These are phyloP conservation scores for Mystacides longicornis DNA, from an alignment of 2,888 invertebrate species.

Conservation along the genomic window DNA sequence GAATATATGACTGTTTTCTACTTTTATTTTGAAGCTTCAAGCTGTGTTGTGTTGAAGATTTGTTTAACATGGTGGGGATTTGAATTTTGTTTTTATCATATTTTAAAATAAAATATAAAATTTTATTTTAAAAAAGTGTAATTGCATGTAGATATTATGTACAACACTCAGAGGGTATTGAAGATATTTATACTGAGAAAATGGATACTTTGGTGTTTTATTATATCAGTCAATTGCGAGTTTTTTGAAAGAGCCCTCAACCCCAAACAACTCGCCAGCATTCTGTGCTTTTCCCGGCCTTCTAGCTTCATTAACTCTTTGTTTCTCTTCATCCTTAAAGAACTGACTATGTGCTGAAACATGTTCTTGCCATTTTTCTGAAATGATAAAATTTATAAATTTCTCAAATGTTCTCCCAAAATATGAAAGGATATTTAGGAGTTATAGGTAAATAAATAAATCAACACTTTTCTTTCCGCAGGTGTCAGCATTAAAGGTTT, in stretches of 20 bases:
- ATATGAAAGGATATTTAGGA: no score
- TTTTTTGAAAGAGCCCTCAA: constrained; percentile 55
- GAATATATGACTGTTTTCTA: no score
- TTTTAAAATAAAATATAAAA: not conserved
- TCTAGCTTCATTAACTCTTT: constrained; percentile 46
- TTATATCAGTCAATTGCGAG: constrained; percentile 48
- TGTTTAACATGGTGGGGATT: not conserved
- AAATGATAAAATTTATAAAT: no score
- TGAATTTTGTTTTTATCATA: not conserved
- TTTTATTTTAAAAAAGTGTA: no score
- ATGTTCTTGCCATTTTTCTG: constrained; percentile 27
- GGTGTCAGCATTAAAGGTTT: no score
- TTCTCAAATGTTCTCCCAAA: no score
- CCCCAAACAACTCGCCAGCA: constrained; percentile 48
- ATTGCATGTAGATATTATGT: no score
- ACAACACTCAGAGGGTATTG: no score
- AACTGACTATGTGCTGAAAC: constrained; percentile 31
- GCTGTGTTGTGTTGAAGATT: not conserved
- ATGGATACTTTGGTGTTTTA: not conserved
- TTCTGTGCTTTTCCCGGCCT: constrained; percentile 51
- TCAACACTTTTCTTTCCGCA: no score
- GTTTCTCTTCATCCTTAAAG: constrained; percentile 38
- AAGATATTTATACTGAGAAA: not conserved
- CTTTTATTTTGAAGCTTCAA: no score
- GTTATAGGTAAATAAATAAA: no score